Base-by-base conservation (phyloP, 2,888 invertebrate genomes). In the Drosophila birchii region DNA sequence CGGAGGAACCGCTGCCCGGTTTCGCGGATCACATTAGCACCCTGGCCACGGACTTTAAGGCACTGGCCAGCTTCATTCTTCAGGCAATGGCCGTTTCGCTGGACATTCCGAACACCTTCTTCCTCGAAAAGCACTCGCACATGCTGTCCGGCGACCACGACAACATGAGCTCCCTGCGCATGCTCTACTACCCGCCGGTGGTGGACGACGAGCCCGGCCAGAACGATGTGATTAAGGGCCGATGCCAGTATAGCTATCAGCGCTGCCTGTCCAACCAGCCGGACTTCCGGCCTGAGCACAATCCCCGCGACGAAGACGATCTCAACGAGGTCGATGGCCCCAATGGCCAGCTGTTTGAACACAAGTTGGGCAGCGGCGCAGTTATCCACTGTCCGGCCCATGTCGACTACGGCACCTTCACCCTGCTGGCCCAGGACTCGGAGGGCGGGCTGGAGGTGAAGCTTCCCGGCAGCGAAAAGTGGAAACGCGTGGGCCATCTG, bases 361-460 rank as follows among this genome's bases (percentile, higher is more conserved):
- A 93, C 92, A 88, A 89, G 60, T 75, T 90, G 66, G 77, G 93
- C 93, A 91, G 90, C 64, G 92, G 95, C 1, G 86, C 77, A 12
- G 75, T 91, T 12, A 92, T 95, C 44, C 94, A 96, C 43, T 96
- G 95, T 88, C 95, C 95, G 2, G 95, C 95, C 1, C 96, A 96
- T 90, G 94, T 95, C 29, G 96, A 96, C 91, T 95, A 95, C 78
- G 96, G 96, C 76, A 96, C 96, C 54, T 95, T 96, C 90, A 96
- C 96, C 18, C 93, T 96, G 71, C 93, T 96, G 47, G 94, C 96
- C 41, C 94, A 96, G 92, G 96, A 96, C 90, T 95, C 95, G 44
- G 95, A 96, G 81, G 96, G 96, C 18, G 96, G 96, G 2, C 93
- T 96, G 12, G 93, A 93, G 70, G 91, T 96, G 44, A 95, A 95